Evolutionary conservation across 2,888 invertebrate genomes (phyloP).

Genomic region (Cantharis rustica): DNA sequence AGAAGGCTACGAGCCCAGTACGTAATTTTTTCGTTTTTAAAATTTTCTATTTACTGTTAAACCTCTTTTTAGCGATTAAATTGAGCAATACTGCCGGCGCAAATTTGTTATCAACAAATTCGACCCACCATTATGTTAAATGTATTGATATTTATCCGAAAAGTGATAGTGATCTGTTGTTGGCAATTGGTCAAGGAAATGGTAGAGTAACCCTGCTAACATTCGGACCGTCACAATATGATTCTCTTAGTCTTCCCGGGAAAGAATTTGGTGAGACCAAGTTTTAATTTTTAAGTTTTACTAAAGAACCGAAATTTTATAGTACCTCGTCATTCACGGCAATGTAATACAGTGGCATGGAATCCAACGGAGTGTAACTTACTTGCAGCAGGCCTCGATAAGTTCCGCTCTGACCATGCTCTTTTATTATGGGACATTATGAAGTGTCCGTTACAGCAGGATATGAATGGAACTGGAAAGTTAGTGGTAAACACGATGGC

Average conservation of each 20-base stretch:
- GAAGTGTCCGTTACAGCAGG: constrained; percentile 54
- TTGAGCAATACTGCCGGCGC: constrained; percentile 73
- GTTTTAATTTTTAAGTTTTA: neutral
- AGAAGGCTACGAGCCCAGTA: constrained; percentile 58
- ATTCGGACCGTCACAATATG: constrained; percentile 71
- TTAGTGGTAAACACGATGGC: constrained; percentile 48
- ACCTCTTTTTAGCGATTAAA: constrained; percentile 61
- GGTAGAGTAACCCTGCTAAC: constrained; percentile 85
- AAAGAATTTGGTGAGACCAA: constrained; percentile 71
- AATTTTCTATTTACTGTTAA: neutral
- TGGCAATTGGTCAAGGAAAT: constrained; percentile 87
- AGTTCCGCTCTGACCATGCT: constrained; percentile 86
- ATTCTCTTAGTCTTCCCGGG: constrained; percentile 70
- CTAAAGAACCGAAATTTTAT: constrained; percentile 35
- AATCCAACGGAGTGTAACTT: constrained; percentile 81
- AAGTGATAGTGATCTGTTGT: constrained; percentile 74
- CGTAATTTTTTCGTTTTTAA: neutral
- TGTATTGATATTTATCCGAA: constrained; percentile 87
- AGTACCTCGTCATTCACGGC: constrained; percentile 84
- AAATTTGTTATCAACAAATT: constrained; percentile 73
- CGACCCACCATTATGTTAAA: constrained; percentile 78
- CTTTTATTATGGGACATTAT: constrained; percentile 88
- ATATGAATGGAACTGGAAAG: constrained; percentile 42
- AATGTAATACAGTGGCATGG: constrained; percentile 89
- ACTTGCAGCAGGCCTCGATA: constrained; percentile 86